A percentile compares a stretch with the other conserved stretches of the same genome.
These are phyloP conservation scores for Tyrannus savana DNA, from an alignment of 2,113 vertebrate genomes.

Conservation along the genomic window DNA sequence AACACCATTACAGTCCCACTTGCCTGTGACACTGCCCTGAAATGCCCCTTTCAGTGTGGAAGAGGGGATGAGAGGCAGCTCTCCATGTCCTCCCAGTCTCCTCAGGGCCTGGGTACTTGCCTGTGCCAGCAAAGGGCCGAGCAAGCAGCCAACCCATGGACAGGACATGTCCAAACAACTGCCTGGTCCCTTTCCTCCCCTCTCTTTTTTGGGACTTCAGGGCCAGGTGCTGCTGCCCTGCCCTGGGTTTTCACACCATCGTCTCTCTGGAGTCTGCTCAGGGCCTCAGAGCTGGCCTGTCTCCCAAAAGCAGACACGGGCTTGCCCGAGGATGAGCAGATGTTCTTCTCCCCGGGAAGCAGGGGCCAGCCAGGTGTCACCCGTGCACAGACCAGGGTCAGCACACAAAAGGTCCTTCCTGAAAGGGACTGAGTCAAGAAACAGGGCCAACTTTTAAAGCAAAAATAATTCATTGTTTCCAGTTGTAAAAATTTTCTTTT, in stretches of 20 bases:
- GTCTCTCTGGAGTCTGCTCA: not conserved
- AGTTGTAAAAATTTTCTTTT: not conserved
- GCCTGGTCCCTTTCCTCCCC: not conserved
- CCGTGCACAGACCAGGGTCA: accelerated
- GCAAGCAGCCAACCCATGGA: not conserved
- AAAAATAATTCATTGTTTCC: not conserved
- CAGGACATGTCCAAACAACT: not conserved
- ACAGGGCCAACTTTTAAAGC: not conserved
- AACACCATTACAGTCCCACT: not conserved
- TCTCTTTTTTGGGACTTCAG: not conserved
- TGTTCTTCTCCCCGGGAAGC: not conserved
- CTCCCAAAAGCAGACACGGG: not conserved
- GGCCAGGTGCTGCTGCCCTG: not conserved
- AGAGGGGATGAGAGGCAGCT: not conserved
- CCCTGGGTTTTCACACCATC: not conserved
- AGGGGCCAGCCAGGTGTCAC: constrained; percentile 28
- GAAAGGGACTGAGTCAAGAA: not conserved
- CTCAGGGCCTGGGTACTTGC: not conserved
- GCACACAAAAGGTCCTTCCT: not conserved
- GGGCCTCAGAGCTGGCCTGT: not conserved
- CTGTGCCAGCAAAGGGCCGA: not conserved
- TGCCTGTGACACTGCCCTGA: not conserved
- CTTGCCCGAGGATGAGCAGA: not conserved
- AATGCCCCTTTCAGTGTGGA: not conserved
- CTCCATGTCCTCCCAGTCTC: not conserved